These are phyloP conservation scores for Mongoloraphidia duomilia DNA, from an alignment of 2,888 invertebrate species.

Conservation along the genomic window DNA sequence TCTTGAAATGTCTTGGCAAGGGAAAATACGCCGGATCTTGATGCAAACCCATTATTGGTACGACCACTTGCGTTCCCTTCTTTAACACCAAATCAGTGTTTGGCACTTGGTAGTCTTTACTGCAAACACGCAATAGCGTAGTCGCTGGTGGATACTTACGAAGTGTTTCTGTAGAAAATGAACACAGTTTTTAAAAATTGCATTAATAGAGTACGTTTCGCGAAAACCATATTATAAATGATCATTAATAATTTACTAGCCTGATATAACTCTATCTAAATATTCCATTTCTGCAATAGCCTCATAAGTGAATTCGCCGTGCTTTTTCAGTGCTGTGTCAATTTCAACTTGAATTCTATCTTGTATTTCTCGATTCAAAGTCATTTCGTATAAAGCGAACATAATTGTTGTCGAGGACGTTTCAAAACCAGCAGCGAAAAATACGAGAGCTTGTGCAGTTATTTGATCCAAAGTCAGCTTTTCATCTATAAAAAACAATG, in stretches of 20 bases:
- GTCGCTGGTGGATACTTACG: no score
- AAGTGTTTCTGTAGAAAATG: no score
- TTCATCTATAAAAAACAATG: neutral
- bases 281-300: constrained; percentile 27
- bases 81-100: no score
- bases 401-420: constrained; percentile 27
- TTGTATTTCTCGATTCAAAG: constrained; percentile 24
- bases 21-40: no score
- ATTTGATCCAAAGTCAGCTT: constrained; percentile 17
- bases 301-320: constrained; percentile 24
- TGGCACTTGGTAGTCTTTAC: no score
- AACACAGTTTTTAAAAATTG: no score
- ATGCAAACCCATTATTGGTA: no score
- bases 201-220: no score
- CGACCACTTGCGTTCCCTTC: no score
- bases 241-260: constrained; percentile 14
- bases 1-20: no score
- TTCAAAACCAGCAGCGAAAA: constrained; percentile 27
- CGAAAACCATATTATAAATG: no score
- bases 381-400: constrained; percentile 26
- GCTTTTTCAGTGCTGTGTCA: constrained; percentile 18
- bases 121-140: no score
- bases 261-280: constrained; percentile 24
- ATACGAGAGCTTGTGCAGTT: constrained; percentile 27
- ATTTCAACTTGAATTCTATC: constrained; percentile 22